A percentile compares a stretch with the other conserved stretches of the same genome.
Conservation (phyloP, 1,140 invertebrate species). For the Spodoptera frugiperda region DNA sequence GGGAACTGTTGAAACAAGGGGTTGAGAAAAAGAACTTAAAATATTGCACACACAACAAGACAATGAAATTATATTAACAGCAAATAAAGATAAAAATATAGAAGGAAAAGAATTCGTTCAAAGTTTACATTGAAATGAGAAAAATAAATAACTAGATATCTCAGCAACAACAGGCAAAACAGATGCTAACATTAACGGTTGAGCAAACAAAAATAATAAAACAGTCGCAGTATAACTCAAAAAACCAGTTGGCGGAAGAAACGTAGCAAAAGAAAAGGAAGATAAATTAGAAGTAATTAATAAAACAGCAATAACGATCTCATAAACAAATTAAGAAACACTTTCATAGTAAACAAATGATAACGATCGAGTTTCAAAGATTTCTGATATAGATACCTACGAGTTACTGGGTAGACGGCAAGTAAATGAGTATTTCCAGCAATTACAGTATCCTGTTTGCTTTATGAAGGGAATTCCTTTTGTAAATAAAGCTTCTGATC, state of each 20-base stretch:
- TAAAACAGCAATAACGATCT: constrained; percentile 34
- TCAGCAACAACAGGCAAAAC: background rate
- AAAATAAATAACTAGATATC: too few species aligned
- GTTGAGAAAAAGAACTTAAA: too few species aligned
- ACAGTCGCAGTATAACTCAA: background rate
- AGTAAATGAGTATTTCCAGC: constrained; percentile 30
- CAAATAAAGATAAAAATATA: too few species aligned
- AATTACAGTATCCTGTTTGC: constrained; percentile 21
- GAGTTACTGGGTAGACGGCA: background rate
- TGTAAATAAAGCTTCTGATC: constrained; percentile 19
- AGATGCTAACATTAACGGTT: background rate
- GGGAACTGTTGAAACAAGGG: background rate
- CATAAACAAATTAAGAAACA: constrained; percentile 38
- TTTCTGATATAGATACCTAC: constrained; percentile 27
- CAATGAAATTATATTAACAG: too few species aligned
- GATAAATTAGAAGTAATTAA: constrained; percentile 32
- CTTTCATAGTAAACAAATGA: constrained; percentile 37
- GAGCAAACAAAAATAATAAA: constrained; percentile 12
- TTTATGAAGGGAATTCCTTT: background rate
- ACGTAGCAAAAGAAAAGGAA: background rate
- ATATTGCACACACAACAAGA: too few species aligned
- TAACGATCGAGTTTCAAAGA: constrained; percentile 38
- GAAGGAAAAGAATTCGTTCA: too few species aligned
- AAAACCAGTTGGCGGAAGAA: constrained; percentile 15
- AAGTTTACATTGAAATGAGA: too few species aligned